Evolutionary conservation across 23 tunicate species (phyloP).

Genomic region (Aplidium turbinatum): DNA sequence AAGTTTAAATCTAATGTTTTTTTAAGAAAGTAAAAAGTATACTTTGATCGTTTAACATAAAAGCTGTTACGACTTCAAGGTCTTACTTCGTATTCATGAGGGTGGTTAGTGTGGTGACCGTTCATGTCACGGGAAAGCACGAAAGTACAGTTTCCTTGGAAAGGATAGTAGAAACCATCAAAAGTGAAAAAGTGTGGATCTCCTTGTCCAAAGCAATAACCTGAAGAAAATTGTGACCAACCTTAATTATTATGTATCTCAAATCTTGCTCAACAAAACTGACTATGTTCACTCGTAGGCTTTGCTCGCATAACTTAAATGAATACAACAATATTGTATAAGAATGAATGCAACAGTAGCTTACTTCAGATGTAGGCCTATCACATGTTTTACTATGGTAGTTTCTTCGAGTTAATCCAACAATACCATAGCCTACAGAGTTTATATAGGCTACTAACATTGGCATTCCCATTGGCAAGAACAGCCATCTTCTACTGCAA

Average conservation of each 20-base stretch:
- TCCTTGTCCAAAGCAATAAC: constrained; percentile 98
- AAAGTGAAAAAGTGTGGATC: constrained; percentile 98
- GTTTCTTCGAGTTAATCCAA: no score
- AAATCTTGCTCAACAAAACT: no score
- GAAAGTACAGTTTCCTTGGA: constrained; percentile 99
- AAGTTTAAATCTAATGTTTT: no score
- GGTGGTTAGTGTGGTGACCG: constrained; percentile 60
- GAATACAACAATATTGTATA: background rate
- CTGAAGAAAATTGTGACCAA: no score
- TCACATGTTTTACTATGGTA: background rate
- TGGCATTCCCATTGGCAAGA: constrained; percentile 93
- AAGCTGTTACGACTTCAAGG: no score
- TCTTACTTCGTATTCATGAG: constrained; percentile 85
- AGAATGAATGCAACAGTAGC: background rate
- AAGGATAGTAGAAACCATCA: constrained; percentile 93
- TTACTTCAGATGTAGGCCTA: background rate
- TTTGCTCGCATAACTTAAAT: background rate
- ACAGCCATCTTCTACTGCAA: constrained; percentile 80
- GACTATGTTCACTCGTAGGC: no score
- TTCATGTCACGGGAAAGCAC: constrained; percentile 88
- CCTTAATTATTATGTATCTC: no score
- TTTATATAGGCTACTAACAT: constrained; percentile 45
- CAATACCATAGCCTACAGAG: background rate
- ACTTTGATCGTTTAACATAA: no score
- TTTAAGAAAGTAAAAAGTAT: no score